These are phyloP conservation scores for Sterrhoptilus dennistouni DNA, from an alignment of 2,113 vertebrate species.

Conservation along the genomic window DNA sequence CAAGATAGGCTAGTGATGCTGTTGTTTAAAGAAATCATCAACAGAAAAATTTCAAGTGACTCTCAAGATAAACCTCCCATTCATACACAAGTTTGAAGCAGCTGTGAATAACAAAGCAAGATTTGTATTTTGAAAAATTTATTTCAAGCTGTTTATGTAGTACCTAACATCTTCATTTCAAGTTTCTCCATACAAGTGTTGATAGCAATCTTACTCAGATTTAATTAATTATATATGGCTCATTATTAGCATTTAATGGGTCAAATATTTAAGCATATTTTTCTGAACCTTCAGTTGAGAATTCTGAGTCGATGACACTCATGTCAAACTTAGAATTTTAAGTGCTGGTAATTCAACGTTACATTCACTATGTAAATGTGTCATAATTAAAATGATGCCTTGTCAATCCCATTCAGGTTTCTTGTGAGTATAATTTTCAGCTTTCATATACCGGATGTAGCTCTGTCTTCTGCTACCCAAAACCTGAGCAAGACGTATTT, in stretches of 20 bases:
- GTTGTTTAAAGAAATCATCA: neutral
- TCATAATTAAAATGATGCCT: conserved; percentile 29
- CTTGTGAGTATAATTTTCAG: neutral
- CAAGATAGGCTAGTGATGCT: neutral
- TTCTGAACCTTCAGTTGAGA: conserved; percentile 24
- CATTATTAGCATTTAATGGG: conserved; percentile 22
- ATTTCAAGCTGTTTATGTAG: neutral
- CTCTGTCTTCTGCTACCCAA: neutral
- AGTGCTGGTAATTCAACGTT: neutral
- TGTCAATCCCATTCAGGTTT: conserved; percentile 35
- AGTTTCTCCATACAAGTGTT: neutral
- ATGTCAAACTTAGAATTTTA: conserved; percentile 16
- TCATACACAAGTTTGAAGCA: neutral
- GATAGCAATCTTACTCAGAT: neutral
- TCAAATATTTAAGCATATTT: conserved; percentile 41
- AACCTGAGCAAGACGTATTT: neutral
- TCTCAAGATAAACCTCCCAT: neutral
- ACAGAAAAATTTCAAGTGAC: neutral
- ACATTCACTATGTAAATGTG: conserved; percentile 18
- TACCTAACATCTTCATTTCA: neutral
- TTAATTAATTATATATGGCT: neutral
- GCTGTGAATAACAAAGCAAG: neutral
- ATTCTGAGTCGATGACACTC: conserved; percentile 10
- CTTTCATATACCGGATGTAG: neutral
- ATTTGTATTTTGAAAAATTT: neutral